Evolutionary conservation across 2,797 vertebrate genomes (phyloP).

Genomic region (Poeciliopsis turneri): DNA sequence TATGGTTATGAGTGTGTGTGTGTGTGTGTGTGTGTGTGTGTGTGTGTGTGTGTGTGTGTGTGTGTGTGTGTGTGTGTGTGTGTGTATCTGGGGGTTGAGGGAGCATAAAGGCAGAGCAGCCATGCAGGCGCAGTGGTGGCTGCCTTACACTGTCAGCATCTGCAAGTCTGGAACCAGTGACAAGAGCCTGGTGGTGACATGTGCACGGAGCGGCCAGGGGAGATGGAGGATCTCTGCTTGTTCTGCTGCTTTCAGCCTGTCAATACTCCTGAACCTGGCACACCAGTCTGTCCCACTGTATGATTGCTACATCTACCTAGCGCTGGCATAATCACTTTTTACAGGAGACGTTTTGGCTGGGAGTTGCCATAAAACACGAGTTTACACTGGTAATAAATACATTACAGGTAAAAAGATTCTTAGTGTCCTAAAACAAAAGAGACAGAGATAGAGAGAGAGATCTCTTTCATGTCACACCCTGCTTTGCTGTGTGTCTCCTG

Average conservation of each 20-base stretch:
- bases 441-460: background rate
- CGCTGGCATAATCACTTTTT: conserved; percentile 50
- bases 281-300: conserved; percentile 67
- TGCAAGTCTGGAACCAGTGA: conserved; percentile 65
- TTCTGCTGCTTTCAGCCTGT: conserved; percentile 69
- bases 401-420: conserved; percentile 21
- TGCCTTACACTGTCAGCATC: conserved; percentile 74
- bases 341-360: conserved; percentile 46
- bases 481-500: conserved; percentile 79
- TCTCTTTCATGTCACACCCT: conserved; percentile 73
- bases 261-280: conserved; percentile 77
- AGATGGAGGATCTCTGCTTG: conserved; percentile 71
- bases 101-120: conserved; percentile 62
- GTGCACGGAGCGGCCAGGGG: conserved; percentile 75
- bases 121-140: conserved; percentile 69
- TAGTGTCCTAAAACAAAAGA: conserved; percentile 10
- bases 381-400: conserved; percentile 34
- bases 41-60: conserved; percentile 28
- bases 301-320: conserved; percentile 58
- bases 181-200: conserved; percentile 77
- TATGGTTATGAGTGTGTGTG: conserved; percentile 12
- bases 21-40: conserved; percentile 32
- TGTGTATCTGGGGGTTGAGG: conserved; percentile 45
- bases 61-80: conserved; percentile 29
- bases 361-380: conserved; percentile 26